Conservation (phyloP, 1,140 invertebrate species). For the Zaprionus nigranus region DNA sequence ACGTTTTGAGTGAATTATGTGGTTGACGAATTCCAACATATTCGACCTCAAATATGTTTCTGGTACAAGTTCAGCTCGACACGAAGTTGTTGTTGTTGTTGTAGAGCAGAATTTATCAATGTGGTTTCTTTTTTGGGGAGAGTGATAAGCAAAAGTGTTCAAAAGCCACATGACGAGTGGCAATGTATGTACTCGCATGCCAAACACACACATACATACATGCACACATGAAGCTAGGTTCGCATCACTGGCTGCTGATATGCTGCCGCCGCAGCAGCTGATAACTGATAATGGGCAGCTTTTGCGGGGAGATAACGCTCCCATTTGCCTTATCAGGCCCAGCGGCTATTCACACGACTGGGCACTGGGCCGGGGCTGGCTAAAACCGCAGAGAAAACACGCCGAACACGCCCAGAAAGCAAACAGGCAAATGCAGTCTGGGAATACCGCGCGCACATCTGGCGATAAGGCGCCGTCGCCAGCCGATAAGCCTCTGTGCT, state of each 20-base stretch:
- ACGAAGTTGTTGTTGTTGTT: background rate
- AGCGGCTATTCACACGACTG: conserved; percentile 39
- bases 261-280: conserved; percentile 17
- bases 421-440: conserved; percentile 47
- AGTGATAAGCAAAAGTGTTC: conserved; percentile 10
- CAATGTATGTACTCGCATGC: too few species aligned
- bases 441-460: conserved; percentile 53
- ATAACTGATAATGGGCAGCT: conserved; percentile 30
- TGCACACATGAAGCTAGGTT: background rate
- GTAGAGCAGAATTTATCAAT: conserved; percentile 2
- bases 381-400: conserved; percentile 1
- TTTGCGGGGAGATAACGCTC: conserved; percentile 39
- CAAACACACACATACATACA: background rate
- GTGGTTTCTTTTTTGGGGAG: conserved; percentile 4
- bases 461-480: conserved; percentile 32
- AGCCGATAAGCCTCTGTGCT: conserved; percentile 28
- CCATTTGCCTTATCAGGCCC: conserved; percentile 18
- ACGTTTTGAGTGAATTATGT: background rate
- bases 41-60: background rate
- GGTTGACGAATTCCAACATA: background rate
- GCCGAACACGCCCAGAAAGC: conserved; percentile 29
- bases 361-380: background rate
- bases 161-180: background rate
- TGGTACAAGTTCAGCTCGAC: background rate
- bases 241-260: conserved; percentile 33